Percentiles rank a stretch among this genome's conserved stretches.
phyloP scores from a whole-genome alignment of 2,797 vertebrate genomes.

The Characodon lateralis region DNA sequence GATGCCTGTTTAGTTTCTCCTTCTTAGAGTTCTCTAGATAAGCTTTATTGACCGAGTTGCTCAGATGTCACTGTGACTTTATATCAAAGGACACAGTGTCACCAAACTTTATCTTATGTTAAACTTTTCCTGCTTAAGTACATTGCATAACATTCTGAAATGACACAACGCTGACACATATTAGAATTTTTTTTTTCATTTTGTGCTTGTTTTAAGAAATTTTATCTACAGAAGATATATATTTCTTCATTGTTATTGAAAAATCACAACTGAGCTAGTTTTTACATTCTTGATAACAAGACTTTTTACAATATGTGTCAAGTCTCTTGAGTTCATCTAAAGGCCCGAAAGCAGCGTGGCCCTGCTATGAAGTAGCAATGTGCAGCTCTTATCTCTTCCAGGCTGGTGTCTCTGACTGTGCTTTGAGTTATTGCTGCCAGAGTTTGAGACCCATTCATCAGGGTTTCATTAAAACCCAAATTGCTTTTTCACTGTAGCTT shows the following conservation, averaged over 20 bases:
- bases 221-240: not conserved
- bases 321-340: constrained; percentile 18
- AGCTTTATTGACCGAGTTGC: not conserved
- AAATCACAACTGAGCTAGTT: not conserved
- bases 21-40: not conserved
- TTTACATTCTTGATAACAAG: constrained; percentile 15
- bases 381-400: constrained; percentile 55
- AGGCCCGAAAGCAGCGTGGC: constrained; percentile 32
- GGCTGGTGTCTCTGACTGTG: constrained; percentile 54
- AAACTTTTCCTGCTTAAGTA: not conserved
- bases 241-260: not conserved
- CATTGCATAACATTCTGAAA: not conserved
- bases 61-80: not conserved
- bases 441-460: constrained; percentile 69
- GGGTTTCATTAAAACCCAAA: constrained; percentile 76
- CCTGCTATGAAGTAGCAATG: constrained; percentile 56
- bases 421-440: constrained; percentile 70
- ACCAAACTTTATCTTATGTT: not conserved
- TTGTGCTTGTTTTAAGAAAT: not conserved
- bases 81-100: not conserved
- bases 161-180: not conserved
- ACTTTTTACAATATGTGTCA: constrained; percentile 28
- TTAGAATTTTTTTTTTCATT: not conserved
- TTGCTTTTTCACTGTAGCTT: constrained; percentile 62
- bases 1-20: constrained; percentile 46